Conservation (phyloP, 2,113 vertebrate genomes). For the Pholis gunnellus region DNA sequence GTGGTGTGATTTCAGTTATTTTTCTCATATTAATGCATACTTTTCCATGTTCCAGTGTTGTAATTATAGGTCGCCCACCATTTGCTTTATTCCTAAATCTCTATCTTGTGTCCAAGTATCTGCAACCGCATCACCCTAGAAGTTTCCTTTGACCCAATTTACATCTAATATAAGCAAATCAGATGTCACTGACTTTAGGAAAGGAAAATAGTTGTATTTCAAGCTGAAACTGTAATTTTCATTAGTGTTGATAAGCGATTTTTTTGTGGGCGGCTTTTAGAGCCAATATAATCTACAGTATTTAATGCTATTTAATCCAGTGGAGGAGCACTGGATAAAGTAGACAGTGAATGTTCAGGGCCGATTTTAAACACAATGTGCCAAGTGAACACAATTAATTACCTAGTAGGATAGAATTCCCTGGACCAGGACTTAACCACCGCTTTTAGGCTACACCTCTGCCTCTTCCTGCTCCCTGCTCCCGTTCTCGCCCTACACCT, state of each 20-base stretch:
- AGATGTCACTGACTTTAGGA: not conserved
- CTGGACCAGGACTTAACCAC: conserved; percentile 17
- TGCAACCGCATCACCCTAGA: not conserved
- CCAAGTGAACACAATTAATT: conserved; percentile 9
- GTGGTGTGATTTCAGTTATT: not conserved
- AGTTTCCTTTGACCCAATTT: not conserved
- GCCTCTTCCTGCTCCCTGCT: conserved; percentile 4
- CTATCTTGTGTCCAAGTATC: not conserved
- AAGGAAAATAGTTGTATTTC: not conserved
- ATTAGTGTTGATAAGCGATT: not conserved
- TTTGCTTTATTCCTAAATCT: conserved; percentile 6
- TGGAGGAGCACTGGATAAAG: not conserved
- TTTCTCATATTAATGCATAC: not conserved
- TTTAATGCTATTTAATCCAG: not conserved
- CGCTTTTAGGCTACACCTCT: conserved; percentile 38
- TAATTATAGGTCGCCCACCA: not conserved
- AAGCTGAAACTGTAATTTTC: not conserved
- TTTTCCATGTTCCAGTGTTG: not conserved
- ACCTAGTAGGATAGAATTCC: not conserved
- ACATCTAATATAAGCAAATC: not conserved
- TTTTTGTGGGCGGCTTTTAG: not conserved
- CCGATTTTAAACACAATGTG: not conserved
- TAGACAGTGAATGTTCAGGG: not conserved
- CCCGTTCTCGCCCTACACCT: not conserved
- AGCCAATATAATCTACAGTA: not conserved